phyloP scores from a whole-genome alignment of 2,113 vertebrate species.

The Cervus canadensis region DNA sequence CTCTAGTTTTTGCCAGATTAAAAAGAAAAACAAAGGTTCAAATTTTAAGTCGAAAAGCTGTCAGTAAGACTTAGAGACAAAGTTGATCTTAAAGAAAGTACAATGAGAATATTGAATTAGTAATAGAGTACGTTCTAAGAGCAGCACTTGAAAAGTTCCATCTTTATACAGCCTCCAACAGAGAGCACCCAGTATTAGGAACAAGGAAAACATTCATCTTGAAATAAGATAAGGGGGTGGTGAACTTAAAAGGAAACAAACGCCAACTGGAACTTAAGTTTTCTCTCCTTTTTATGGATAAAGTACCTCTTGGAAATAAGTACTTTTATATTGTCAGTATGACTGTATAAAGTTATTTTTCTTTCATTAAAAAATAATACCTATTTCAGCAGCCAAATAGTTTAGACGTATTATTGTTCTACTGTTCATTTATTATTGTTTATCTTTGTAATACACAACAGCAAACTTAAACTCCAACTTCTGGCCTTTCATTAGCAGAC shows the following conservation, averaged over 20 bases:
- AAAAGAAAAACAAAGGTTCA: constrained; percentile 2
- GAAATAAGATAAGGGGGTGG: background rate
- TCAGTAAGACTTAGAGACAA: background rate
- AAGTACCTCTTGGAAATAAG: background rate
- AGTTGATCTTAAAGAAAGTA: background rate
- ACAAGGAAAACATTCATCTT: background rate
- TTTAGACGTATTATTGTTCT: background rate
- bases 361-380: background rate
- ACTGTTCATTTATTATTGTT: background rate
- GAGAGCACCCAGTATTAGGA: background rate
- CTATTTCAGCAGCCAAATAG: constrained; percentile 30
- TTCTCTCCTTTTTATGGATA: background rate
- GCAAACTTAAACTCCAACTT: constrained; percentile 39
- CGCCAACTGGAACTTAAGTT: background rate
- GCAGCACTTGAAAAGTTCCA: background rate
- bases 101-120: background rate
- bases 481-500: constrained; percentile 40
- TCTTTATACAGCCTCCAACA: background rate
- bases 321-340: background rate
- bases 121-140: background rate
- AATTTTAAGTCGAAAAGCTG: background rate
- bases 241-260: background rate
- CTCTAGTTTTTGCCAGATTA: background rate
- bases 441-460: constrained; percentile 44
- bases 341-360: background rate